Evolutionary conservation across 2,113 vertebrate genomes (phyloP), one percentile per base, ranked within the genome.

Genomic region (Ailurus styani): DNA sequence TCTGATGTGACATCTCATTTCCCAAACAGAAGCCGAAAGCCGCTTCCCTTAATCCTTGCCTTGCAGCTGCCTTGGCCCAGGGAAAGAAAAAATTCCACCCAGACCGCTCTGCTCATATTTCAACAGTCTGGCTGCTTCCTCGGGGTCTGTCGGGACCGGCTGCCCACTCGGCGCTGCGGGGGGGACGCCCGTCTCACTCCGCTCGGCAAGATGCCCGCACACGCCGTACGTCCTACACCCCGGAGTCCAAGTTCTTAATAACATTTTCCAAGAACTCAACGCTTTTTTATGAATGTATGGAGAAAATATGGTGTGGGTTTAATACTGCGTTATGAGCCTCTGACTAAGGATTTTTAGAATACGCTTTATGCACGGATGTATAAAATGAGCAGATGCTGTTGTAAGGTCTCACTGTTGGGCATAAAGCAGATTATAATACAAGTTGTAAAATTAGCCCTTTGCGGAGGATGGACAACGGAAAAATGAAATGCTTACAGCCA

Each of bases 1-100:
- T 96, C 79, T 17, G 68, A 40, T 0, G 78, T 79, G 97, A 96
- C 97, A 84, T 21, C 94, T 87, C 84, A 37, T 81, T 97, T 92
- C 93, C 88, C 77, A 57, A 34, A 68, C 68, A 68, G 73, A 55
- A 89, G 72, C 47, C 8, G 60, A 29, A 7, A 0, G 27, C 52
- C 3, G 7, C 45, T 27, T n/a, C 64, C 64, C 31, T 37, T 1
- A 0, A 4, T 0, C 68, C 77, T 0, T 0, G 47, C 57, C 86
- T 12, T 5, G 42, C 5, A 37, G 75, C 81, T 18, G 62, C 45
- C 50, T n/a, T 27, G 47, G 21, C 37, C 54, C 23, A 0, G n/a
- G 9, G 40, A 1, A 15, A 11, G 29, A 45, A 27, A 27, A 45
- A 42, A 7, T 50, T 52, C 37, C 0, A 11, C 20, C 0, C 29